Percentiles rank a stretch among this genome's conserved stretches.
Evolutionary conservation across 2,797 vertebrate genomes (phyloP).

Genomic region (Pteropus rufus): DNA sequence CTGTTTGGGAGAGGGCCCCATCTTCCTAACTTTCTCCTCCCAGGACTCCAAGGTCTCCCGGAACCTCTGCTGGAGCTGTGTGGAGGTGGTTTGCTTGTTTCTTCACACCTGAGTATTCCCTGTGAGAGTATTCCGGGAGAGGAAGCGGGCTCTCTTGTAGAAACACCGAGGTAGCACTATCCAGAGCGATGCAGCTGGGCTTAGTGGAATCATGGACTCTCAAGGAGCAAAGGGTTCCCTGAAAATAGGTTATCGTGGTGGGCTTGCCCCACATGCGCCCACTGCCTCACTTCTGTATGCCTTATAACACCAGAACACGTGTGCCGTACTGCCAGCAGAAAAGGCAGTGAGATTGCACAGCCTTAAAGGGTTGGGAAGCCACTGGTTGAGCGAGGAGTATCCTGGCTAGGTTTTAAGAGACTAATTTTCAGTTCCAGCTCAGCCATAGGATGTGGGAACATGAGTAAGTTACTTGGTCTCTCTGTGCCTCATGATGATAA

Average conservation of each 20-base stretch:
- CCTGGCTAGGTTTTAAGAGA: neutral
- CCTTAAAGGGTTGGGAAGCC: neutral
- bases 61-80: neutral
- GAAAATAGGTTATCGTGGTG: neutral
- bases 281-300: neutral
- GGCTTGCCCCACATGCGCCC: neutral
- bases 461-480: neutral
- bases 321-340: neutral
- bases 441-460: neutral
- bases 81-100: neutral
- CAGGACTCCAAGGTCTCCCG: rapidly evolving
- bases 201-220: neutral
- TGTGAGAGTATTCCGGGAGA: neutral
- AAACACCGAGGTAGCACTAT: neutral
- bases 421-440: neutral
- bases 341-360: too few relatives aligned
- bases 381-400: neutral
- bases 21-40: neutral
- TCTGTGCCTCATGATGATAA: neutral
- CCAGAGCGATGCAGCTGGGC: neutral
- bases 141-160: neutral
- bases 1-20: neutral
- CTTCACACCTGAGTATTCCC: neutral
- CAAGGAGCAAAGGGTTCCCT: neutral
- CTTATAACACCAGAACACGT: neutral